Base-by-base conservation (phyloP, 2,113 vertebrate genomes). In the Herpailurus yagouaroundi region DNA sequence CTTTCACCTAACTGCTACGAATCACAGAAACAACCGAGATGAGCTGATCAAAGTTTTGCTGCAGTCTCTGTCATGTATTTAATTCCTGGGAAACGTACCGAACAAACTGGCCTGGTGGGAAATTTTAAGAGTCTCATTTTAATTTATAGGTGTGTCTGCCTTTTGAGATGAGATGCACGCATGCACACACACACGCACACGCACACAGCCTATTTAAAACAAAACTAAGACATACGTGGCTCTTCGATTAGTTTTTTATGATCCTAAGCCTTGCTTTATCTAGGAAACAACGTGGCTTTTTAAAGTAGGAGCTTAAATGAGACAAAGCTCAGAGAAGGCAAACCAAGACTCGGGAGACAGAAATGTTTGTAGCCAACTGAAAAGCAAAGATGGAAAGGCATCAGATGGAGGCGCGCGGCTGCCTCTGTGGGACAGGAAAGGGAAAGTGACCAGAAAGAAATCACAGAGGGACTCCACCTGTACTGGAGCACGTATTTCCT, bases 241-340 rank as follows among this genome's bases (percentile, higher is more conserved):
- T 64, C 18, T 91, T 93, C 60, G 27, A 79, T 87, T 77, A 1
- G 2, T 29, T 85, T 97, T 95, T 93, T 93, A 69, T 87, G 48
- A 68, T 87, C 69, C 45, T 66, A 21, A 95, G 88, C 81, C 74
- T 89, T 94, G n/a, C 71, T 80, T 94, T 27, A 21, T 82, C 81
- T 94, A 63, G 57, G 68, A 89, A 81, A 48, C 31, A 83, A n/a
- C 27, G 5, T 80, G 50, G 14, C 41, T 82, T 95, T 86, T 93
- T 33, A 89, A 95, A 77, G 79, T 38, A 87, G 19, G 45, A 94
- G 13, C 19, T 87, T 90, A 82, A 96, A 69, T 83, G 52, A 85
- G 95, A 92, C 45, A 79, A 74, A 88, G 85, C 45, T 7, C 38
- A 80, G 79, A 77, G 82, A 36, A 60, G 41, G 80, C 29, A 96